Evolutionary conservation across 2,888 invertebrate species (phyloP).

Genomic region (Herminia tarsipennalis): DNA sequence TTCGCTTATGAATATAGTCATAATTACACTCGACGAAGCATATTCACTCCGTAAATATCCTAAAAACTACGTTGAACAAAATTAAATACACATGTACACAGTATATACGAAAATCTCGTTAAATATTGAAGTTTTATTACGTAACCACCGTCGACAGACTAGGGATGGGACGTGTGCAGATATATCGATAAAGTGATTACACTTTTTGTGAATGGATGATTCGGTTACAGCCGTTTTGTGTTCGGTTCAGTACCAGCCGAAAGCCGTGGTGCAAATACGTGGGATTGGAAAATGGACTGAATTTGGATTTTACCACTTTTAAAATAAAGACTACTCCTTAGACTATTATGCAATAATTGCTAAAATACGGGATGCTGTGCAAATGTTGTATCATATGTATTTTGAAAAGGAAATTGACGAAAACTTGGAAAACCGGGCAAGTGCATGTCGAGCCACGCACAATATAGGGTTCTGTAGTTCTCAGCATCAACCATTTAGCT

Average conservation of each 20-base stretch:
- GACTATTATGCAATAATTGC: too few relatives aligned
- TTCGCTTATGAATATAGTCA: too few relatives aligned
- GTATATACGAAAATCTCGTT: constrained; percentile 30
- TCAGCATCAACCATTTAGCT: too few relatives aligned
- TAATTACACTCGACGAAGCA: constrained; percentile 1
- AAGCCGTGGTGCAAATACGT: too few relatives aligned
- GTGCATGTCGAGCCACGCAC: too few relatives aligned
- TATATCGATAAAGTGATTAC: neutral
- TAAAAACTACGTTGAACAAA: constrained; percentile 23
- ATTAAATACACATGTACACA: constrained; percentile 22
- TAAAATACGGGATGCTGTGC: too few relatives aligned
- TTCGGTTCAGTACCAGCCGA: neutral
- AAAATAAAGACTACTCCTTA: too few relatives aligned
- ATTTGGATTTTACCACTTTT: neutral
- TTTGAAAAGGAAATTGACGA: too few relatives aligned
- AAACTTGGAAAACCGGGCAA: too few relatives aligned
- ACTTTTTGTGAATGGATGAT: neutral
- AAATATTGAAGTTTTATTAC: constrained; percentile 38
- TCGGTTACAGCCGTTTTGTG: neutral
- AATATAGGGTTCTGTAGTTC: too few relatives aligned
- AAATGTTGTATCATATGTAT: too few relatives aligned
- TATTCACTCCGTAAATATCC: neutral
- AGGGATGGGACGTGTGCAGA: constrained; percentile 6
- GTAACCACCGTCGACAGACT: constrained; percentile 1
- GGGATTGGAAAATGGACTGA: neutral